Evolutionary conservation across 92 coral and sea anemone genomes (phyloP).

Genomic region (Heliopora coerulea): DNA sequence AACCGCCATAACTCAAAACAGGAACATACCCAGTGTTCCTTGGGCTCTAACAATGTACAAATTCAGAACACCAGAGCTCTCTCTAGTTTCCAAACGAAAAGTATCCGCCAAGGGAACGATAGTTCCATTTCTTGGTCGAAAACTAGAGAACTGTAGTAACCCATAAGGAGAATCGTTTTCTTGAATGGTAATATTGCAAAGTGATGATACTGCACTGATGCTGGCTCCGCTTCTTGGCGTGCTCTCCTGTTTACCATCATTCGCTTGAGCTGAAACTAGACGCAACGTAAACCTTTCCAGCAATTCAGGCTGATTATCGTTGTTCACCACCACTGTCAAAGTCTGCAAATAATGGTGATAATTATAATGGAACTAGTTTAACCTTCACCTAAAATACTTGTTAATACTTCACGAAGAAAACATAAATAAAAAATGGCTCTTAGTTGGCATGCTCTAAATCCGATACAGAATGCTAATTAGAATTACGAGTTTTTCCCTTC

Average conservation of each 20-base stretch:
- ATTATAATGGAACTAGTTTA: not conserved
- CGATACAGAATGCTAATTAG: no score
- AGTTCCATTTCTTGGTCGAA: slow-evolving; percentile 58
- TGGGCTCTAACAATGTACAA: slow-evolving; percentile 77
- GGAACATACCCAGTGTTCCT: slow-evolving; percentile 74
- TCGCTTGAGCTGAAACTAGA: slow-evolving; percentile 66
- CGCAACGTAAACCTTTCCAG: slow-evolving; percentile 65
- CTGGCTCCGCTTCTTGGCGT: slow-evolving; percentile 95
- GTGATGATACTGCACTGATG: slow-evolving; percentile 60
- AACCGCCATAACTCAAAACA: not conserved
- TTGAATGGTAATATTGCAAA: slow-evolving; percentile 72
- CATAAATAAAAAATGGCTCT: no score
- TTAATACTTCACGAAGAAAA: no score
- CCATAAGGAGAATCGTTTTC: slow-evolving; percentile 84
- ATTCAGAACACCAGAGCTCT: slow-evolving; percentile 62
- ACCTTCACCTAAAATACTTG: not conserved
- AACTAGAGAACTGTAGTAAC: slow-evolving; percentile 72
- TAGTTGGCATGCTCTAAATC: no score
- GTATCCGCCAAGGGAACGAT: slow-evolving; percentile 55
- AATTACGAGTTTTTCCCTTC: no score
- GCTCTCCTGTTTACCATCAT: slow-evolving; percentile 65
- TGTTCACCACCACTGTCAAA: slow-evolving; percentile 49
- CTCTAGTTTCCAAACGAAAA: slow-evolving; percentile 61
- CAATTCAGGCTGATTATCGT: slow-evolving; percentile 76
- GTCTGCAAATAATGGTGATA: slow-evolving; percentile 39